Evolutionary conservation across 2,113 vertebrate genomes (phyloP).

Genomic region (Gulo gulo): DNA sequence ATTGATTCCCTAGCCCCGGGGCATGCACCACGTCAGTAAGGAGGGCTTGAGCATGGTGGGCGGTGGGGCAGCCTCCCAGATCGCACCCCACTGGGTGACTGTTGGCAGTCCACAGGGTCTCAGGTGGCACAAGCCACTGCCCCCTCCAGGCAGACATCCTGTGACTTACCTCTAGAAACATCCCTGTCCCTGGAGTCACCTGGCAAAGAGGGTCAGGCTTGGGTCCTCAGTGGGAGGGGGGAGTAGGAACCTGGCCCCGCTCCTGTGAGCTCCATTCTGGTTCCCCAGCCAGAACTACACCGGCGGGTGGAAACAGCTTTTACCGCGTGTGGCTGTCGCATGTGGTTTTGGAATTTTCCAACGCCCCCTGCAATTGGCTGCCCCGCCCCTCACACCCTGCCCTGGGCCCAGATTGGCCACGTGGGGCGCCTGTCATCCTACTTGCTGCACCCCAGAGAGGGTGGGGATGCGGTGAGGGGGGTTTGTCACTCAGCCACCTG

Average conservation of each 20-base stretch:
- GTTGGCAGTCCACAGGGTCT: not conserved
- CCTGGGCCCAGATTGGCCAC: slow-evolving; percentile 75
- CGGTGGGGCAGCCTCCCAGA: not conserved
- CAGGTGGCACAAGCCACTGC: not conserved
- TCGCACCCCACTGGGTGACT: not conserved
- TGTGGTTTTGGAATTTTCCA: slow-evolving; percentile 82
- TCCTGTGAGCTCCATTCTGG: slow-evolving; percentile 10
- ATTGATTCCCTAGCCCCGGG: not conserved
- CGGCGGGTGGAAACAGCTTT: slow-evolving; percentile 72
- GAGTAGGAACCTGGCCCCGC: not conserved
- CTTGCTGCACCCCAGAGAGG: slow-evolving; percentile 38
- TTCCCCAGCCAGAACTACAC: slow-evolving; percentile 64
- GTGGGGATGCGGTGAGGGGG: slow-evolving; percentile 15
- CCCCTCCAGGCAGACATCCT: not conserved
- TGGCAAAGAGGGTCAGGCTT: slow-evolving; percentile 40
- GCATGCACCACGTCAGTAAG: not conserved
- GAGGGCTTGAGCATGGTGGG: not conserved
- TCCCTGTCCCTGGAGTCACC: slow-evolving; percentile 41
- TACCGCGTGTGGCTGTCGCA: slow-evolving; percentile 68
- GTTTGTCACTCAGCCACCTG: slow-evolving; percentile 75
- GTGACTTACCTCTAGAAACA: slow-evolving; percentile 63
- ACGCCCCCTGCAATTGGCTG: slow-evolving; percentile 72
- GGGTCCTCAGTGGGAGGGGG: not conserved
- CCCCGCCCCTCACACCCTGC: slow-evolving; percentile 69
- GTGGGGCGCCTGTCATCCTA: slow-evolving; percentile 67